Evolutionary conservation across 2,888 invertebrate genomes (phyloP), one percentile per base, ranked within the genome.

Genomic region (Diogma glabrata): DNA sequence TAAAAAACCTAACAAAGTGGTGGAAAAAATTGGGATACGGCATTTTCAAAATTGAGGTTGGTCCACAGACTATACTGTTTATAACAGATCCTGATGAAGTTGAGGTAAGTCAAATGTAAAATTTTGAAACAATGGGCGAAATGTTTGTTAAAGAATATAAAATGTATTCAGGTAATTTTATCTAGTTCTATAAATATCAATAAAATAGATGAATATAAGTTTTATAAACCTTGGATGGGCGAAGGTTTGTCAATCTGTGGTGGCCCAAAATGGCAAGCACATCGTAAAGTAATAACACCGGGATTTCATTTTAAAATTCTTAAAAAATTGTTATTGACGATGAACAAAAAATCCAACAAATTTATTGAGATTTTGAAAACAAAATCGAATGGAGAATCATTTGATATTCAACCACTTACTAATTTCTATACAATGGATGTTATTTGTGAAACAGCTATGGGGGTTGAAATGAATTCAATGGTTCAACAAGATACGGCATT

Each of bases 251-350:
- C 75, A 0, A 73, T 71, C 16, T 67, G 72, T 28, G 61, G 22
- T 4, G 43, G 43, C 14, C n/a, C 12, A 12, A 71, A 72, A 57
- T 76, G 76, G 76, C 63, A 66, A 36, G 67, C 67, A n/a, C 72
- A 72, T 56, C 66, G 76, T 26, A 75, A 74, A 62, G 65, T 76
- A 58, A 74, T 76, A 20, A 75, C 73, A 0, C 74, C 75, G 1
- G 66, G 75, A 1, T 76, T 76, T 59, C 76, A 76, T 57, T 71
- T 73, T 54, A 70, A 71, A 53, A 70, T 75, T 12, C 60, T 76
- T 5, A 70, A 72, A 52, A 68, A 72, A 7, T 76, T 74, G 56
- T 63, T 71, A 3, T 65, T 67, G 5, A 63, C 67, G 0, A 73
- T 76, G 66, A 67, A 68, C 26, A 61, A 65, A 8, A 76, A 78